Base-by-base conservation (phyloP, 2,113 vertebrate genomes). In the Oreochromis niloticus region DNA sequence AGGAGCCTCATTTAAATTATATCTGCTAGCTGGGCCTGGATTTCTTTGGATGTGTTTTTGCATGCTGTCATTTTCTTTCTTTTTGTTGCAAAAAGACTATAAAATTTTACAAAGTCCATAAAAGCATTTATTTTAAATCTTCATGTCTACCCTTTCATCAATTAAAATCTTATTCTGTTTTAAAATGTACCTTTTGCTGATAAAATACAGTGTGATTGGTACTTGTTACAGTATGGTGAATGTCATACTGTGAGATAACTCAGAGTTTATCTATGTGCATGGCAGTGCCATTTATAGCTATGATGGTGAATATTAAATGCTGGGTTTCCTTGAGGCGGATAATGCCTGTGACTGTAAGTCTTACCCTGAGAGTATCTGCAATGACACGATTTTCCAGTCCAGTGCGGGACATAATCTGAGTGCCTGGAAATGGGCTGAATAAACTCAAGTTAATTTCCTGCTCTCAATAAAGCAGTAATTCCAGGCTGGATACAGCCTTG, bases 351-450 rank as follows among this genome's bases (percentile, higher is more conserved):
- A 94, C 88, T 78, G 84, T 92, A 80, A 87, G 88, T 59, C 56
- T 91, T 94, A 90, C 90, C 39, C 66, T 90, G 84, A 92, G 54
- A 84, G 80, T 83, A 87, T 92, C 92, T 85, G 85, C 88, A 82
- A 55, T 92, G 93, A 92, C 93, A 87, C 24, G 22, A 91, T 94
- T 95, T 94, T 92, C 86, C 87, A 88, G 85, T 94, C 86, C 88
- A 90, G 71, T 87, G 84, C 16, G 6, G 88, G 56, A 81, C 91
- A 93, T 94, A 94, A 94, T 93, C 90, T 84, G 88, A 92, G 89
- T 91, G 92, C 88, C 88, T 82, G 91, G 93, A 95, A 94, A 93
- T 93, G 83, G 91, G 87, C 41, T 93, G 92, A 91, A 93, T 92
- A 91, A 92, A 6, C 85, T 83, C 46, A 57, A 92, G 84, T 88